phyloP scores from a whole-genome alignment of 2,797 vertebrate species.

The Labeo calbasu region DNA sequence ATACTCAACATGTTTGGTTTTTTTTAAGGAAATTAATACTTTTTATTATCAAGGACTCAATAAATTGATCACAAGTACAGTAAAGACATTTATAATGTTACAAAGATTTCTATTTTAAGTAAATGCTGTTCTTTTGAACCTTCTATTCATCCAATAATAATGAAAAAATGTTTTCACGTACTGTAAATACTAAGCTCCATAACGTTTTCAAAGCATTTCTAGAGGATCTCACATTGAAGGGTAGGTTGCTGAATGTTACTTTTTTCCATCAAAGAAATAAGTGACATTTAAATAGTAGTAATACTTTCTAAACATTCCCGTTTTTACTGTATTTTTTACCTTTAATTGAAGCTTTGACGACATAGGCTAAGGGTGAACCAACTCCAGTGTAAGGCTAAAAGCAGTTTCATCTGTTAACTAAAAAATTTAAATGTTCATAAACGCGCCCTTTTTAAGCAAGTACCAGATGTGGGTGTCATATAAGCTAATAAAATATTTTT shows the following conservation, averaged over 20 bases:
- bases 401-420: too few relatives aligned
- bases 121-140: neutral
- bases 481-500: too few relatives aligned
- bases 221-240: neutral
- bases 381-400: too few relatives aligned
- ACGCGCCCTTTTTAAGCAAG: too few relatives aligned
- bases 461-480: too few relatives aligned
- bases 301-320: neutral
- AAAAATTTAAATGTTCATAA: too few relatives aligned
- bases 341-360: neutral
- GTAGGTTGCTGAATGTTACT: neutral
- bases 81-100: neutral
- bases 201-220: neutral
- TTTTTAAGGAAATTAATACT: neutral
- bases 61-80: constrained; percentile 13
- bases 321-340: neutral
- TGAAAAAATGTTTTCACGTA: neutral
- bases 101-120: neutral
- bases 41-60: neutral
- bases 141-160: neutral
- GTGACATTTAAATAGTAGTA: too few relatives aligned
- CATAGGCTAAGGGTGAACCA: too few relatives aligned
- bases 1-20: too few relatives aligned
- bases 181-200: neutral
- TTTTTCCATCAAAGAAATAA: neutral